Percentiles rank a stretch among this genome's conserved stretches.
Evolutionary conservation across 2,113 vertebrate genomes (phyloP).

Genomic region (Ciconia stormi): DNA sequence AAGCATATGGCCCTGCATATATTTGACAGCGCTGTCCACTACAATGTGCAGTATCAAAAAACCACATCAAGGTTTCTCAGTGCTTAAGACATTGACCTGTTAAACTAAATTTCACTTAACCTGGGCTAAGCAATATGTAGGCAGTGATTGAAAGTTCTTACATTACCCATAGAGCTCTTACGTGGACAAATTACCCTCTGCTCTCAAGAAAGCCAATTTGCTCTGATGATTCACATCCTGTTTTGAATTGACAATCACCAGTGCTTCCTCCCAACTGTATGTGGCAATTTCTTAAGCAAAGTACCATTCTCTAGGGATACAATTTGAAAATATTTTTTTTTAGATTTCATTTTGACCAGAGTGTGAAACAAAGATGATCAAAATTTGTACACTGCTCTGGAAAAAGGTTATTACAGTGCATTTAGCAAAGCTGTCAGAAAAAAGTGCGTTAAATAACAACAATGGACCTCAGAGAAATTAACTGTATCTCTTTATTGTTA

Average conservation of each 20-base stretch:
- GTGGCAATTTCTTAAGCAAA: neutral
- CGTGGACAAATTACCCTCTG: neutral
- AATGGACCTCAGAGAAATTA: slow-evolving; percentile 75
- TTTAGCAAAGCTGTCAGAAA: neutral
- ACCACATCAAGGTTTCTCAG: neutral
- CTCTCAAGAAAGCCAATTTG: neutral
- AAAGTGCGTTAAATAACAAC: slow-evolving; percentile 77
- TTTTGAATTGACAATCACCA: slow-evolving; percentile 20
- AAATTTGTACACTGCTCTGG: neutral
- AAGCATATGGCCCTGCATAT: neutral
- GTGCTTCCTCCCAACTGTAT: neutral
- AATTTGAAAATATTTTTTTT: neutral
- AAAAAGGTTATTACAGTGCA: neutral
- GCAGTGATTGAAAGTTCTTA: slow-evolving; percentile 41
- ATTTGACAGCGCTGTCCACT: neutral
- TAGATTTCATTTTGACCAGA: neutral
- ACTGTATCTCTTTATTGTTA: slow-evolving; percentile 88
- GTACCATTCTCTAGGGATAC: neutral
- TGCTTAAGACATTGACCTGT: neutral
- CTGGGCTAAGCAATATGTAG: neutral
- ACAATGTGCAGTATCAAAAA: neutral
- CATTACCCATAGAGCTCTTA: neutral
- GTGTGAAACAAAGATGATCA: neutral
- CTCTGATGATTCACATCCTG: slow-evolving; percentile 30
- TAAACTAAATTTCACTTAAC: neutral